phyloP scores from a whole-genome alignment of 2,888 invertebrate species.

The Phytoseiulus persimilis region DNA sequence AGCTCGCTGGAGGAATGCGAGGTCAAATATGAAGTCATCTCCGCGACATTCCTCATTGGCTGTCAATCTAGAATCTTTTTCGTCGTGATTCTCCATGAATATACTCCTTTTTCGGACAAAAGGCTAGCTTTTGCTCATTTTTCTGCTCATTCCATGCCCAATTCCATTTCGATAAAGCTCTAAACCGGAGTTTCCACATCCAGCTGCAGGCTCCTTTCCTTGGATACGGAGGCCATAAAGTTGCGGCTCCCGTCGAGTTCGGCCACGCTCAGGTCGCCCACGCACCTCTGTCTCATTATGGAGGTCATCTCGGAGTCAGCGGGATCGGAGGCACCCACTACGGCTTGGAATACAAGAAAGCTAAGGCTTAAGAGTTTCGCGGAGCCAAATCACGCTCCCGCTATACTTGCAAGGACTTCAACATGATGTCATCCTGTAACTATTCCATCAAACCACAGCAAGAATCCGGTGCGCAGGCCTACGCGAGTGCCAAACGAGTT shows the following conservation, averaged over 20 bases:
- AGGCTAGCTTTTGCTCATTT: too few species aligned
- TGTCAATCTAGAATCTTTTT: too few species aligned
- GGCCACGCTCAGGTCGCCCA: not conserved
- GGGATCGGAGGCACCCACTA: conserved; percentile 23
- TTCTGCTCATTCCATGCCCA: too few species aligned
- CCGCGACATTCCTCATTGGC: too few species aligned
- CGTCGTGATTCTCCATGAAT: too few species aligned
- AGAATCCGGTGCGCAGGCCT: not conserved
- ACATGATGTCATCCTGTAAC: not conserved
- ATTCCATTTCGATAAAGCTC: too few species aligned
- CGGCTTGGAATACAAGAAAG: conserved; percentile 19
- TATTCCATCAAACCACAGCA: not conserved
- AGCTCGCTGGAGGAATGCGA: not conserved
- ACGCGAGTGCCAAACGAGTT: not conserved
- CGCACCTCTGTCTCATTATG: not conserved
- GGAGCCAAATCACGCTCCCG: not conserved
- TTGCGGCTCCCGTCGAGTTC: not conserved
- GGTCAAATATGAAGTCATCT: not conserved
- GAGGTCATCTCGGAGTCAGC: conserved; percentile 17
- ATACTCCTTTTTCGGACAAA: too few species aligned
- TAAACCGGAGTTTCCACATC: too few species aligned
- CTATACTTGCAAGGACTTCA: not conserved
- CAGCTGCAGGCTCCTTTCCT: not conserved
- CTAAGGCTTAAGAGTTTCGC: conserved; percentile 13
- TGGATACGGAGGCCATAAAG: not conserved